A percentile compares a stretch with the other conserved stretches of the same genome.
These are phyloP conservation scores for Scomber scombrus DNA, from an alignment of 2,113 vertebrate genomes.

Conservation along the genomic window DNA sequence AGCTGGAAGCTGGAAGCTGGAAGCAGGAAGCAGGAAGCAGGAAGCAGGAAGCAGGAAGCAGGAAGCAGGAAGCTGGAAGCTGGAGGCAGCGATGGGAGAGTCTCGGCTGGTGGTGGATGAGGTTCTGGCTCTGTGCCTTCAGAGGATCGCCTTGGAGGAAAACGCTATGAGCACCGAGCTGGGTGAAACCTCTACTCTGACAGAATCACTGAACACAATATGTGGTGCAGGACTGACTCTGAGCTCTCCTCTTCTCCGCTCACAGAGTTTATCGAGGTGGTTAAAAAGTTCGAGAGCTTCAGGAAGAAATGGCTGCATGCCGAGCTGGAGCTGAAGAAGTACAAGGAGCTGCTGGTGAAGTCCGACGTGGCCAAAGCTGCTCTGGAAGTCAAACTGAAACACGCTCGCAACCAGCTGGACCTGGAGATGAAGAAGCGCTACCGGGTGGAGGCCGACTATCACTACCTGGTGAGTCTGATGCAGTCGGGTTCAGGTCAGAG, in stretches of 20 bases:
- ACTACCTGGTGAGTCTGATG: conserved; percentile 83
- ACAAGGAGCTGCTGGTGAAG: conserved; percentile 85
- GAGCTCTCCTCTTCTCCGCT: not conserved
- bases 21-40: too few species aligned
- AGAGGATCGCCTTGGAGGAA: conserved; percentile 74
- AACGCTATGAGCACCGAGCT: conserved; percentile 49
- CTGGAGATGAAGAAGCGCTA: conserved; percentile 90
- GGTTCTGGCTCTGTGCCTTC: conserved; percentile 71
- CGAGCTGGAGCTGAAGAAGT: conserved; percentile 83
- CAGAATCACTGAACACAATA: not conserved
- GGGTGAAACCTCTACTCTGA: conserved; percentile 53
- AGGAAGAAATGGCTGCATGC: conserved; percentile 83
- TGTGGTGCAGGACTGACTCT: not conserved
- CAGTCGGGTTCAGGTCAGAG: too few species aligned
- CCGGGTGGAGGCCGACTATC: conserved; percentile 86
- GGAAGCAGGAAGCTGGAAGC: not conserved
- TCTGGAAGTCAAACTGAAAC: conserved; percentile 89
- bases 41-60: too few species aligned
- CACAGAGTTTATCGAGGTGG: conserved; percentile 80
- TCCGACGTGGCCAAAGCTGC: conserved; percentile 85
- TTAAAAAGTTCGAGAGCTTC: conserved; percentile 77
- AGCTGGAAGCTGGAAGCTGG: too few species aligned
- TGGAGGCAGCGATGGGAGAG: conserved; percentile 65
- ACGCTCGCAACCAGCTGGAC: conserved; percentile 90
- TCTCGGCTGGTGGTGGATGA: conserved; percentile 63